These are phyloP conservation scores for Steinernema scapterisci DNA, from an alignment of 2,888 invertebrate species.

Conservation along the genomic window DNA sequence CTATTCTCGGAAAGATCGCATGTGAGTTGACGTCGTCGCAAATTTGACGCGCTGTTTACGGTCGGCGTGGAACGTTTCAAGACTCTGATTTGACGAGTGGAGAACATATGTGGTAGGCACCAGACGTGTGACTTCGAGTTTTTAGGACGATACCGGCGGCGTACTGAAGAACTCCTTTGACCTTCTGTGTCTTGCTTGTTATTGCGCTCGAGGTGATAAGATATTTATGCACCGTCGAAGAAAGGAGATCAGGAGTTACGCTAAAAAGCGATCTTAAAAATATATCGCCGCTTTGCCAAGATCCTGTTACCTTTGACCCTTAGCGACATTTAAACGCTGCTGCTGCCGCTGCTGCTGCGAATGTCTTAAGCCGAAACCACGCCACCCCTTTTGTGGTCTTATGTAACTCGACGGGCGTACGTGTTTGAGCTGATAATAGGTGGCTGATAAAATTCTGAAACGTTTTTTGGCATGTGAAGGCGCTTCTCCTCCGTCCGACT, in stretches of 20 bases:
- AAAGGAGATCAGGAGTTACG: not conserved
- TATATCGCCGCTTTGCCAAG: not conserved
- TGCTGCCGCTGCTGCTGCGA: not conserved
- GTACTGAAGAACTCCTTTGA: not conserved
- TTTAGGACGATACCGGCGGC: conserved; percentile 7
- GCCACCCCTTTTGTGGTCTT: conserved; percentile 30
- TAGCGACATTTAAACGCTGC: not conserved
- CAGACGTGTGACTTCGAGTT: not conserved
- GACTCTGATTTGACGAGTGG: not conserved
- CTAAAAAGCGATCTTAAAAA: not conserved
- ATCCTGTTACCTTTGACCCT: not conserved
- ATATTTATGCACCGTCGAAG: not conserved
- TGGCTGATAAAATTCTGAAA: conserved; percentile 5
- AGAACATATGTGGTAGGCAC: not conserved
- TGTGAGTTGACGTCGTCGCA: not conserved
- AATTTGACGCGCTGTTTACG: not conserved
- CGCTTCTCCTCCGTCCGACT: not conserved
- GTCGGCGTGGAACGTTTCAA: not conserved
- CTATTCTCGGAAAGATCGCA: no score
- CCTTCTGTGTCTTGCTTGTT: not conserved
- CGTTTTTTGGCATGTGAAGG: conserved; percentile 21
- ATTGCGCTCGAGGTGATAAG: not conserved
- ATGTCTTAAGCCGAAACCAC: not conserved
- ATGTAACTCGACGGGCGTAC: not conserved
- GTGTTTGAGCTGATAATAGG: not conserved